Conservation (phyloP, 2,888 invertebrate genomes). For the Byasa hedistus region DNA sequence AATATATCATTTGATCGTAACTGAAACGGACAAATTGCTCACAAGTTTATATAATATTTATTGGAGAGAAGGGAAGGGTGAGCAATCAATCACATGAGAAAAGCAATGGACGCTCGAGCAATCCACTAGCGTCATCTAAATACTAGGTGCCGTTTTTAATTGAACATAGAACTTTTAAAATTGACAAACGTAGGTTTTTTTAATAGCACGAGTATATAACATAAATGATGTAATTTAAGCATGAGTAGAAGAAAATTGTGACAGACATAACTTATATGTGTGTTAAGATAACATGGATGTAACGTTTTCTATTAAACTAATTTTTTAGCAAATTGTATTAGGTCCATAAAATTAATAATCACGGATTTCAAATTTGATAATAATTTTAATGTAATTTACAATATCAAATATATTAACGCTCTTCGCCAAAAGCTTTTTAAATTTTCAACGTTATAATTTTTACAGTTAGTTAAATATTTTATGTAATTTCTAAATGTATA, state of each 20-base stretch:
- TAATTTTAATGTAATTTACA: not conserved
- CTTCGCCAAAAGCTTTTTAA: not conserved
- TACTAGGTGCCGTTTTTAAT: constrained; percentile 15
- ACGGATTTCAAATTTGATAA: not conserved
- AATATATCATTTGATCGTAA: constrained; percentile 72
- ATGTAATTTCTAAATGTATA: constrained; percentile 7
- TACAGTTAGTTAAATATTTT: not conserved
- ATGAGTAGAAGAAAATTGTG: no score
- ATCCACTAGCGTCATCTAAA: constrained; percentile 10
- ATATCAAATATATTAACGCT: not conserved
- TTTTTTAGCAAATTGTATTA: not conserved
- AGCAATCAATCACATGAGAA: constrained; percentile 62
- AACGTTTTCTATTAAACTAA: not conserved
- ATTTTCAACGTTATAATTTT: not conserved
- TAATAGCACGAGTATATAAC: no score
- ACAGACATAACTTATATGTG: no score
- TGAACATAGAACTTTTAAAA: not conserved
- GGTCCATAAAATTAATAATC: not conserved
- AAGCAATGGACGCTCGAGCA: constrained; percentile 13
- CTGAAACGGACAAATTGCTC: constrained; percentile 69
- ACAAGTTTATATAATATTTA: constrained; percentile 73
- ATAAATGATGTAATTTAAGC: no score
- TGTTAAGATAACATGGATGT: not conserved
- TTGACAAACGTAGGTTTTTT: not conserved
- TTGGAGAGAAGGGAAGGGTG: constrained; percentile 56